These are phyloP conservation scores for Gymnoscelis rufifasciata DNA, from an alignment of 2,888 invertebrate genomes.

Conservation along the genomic window DNA sequence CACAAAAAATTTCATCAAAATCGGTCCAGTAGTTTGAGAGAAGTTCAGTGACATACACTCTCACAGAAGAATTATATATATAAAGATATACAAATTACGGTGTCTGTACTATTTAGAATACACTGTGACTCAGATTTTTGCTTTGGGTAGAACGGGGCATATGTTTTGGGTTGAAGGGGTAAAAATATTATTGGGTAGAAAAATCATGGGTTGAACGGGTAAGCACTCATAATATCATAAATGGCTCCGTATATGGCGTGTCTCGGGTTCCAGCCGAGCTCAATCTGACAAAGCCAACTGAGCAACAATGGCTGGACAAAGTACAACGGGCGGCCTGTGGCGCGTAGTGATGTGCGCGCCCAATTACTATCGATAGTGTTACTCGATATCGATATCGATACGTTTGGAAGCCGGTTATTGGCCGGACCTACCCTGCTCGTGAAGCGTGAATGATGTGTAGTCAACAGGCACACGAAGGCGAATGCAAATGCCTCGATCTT, in stretches of 20 bases:
- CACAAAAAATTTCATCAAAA: no score
- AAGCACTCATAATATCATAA: constrained; percentile 34
- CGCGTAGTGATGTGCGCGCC: constrained; percentile 41
- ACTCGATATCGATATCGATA: constrained; percentile 34
- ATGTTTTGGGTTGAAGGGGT: no score
- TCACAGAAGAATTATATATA: no score
- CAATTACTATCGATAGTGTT: constrained; percentile 33
- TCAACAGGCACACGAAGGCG: constrained; percentile 22
- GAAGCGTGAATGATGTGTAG: constrained; percentile 31
- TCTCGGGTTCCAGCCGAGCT: constrained; percentile 31
- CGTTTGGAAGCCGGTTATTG: constrained; percentile 17
- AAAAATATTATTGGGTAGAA: no score
- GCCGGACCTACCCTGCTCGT: constrained; percentile 18
- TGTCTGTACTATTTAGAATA: no score
- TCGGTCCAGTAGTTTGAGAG: no score
- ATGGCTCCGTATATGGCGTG: constrained; percentile 28
- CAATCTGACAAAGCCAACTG: constrained; percentile 52
- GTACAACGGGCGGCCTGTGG: constrained; percentile 37
- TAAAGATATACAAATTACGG: no score
- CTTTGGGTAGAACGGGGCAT: no score
- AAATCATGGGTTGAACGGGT: no score
- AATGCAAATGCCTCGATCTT: constrained; percentile 40
- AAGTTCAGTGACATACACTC: no score
- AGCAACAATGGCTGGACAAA: constrained; percentile 53
- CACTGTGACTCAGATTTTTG: no score